Base-by-base conservation (phyloP, 30 jellyfish, hydroid and myxozoan species). In the Aurelia aurita complex sp. Pacific region DNA sequence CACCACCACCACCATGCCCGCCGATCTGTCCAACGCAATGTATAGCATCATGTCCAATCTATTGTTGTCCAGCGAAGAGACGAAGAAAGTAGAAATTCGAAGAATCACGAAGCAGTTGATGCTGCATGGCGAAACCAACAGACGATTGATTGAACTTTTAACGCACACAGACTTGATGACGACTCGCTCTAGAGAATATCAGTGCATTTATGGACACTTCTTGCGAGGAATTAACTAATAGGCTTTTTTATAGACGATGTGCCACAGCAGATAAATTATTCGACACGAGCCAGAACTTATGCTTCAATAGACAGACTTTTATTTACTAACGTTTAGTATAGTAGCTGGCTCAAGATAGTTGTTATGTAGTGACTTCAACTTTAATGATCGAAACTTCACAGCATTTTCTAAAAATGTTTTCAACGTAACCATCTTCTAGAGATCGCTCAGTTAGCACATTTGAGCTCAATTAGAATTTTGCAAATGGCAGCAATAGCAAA, bases 1-100 rank as follows among this genome's bases (percentile, higher is more conserved):
- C 97, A 73, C 97, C 97, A 64, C 97, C 97, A 61, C 97, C 97
- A 80, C 92, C 97, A 81, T 79, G 92, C 59, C 93, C 93, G 77
- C 93, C 97, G 70, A 74, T 75, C 82, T 81, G 93, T 65, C 97
- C 97, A 86, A 60, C 70, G 19, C 84, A 69, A 69, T 91, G 98
- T 84, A 85, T 91, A 23, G 96, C 98, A 29, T 83, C 92, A 42
- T 91, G 98, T 59, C 96, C 98, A 80, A 77, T 85, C 40, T 80
- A 85, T 81, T 91, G 98, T 84, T 91, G 98, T 73, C 98, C 98
- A 80, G 80, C 97, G 68, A 81, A 74, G 77, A 82, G 97, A 43
- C 82, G 94, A 74, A 78, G 89, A 79, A 82, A 89, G 85, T 64
- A 65, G 61, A 67, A 5, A 13, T 35, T 19, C 67, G 13, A 74